Evolutionary conservation across 2,888 invertebrate species (phyloP), one percentile per base, ranked within the genome.

Genomic region (Drosophila borealis): DNA sequence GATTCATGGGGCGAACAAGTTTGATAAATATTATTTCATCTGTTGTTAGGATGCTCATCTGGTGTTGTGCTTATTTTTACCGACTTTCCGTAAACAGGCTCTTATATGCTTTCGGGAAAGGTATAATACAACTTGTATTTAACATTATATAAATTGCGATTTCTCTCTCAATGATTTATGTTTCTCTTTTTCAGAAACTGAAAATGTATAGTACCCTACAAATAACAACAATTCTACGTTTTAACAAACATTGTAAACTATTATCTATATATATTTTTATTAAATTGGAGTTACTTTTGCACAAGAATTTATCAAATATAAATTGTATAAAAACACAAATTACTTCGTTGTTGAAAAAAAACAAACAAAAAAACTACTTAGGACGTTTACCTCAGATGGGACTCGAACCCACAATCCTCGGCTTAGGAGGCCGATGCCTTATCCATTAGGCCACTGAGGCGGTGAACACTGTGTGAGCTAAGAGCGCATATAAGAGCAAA

Each of bases 371-470:
- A 59, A 13, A 17, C 0, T 0, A 0, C 0, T 1, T 0, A 0
- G 0, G 1, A 2, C 1, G 0, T 79, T 64, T 80, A 80, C 80
- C 80, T 78, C 80, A 80, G 80, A 80, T 80, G 80, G 80, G 80
- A 80, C 80, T 80, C 80, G 80, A 80, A 80, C 80, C 80, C 80
- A 80, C 80, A 80, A 80, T 80, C 80, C 80, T 81, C 81, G 78
- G 78, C 80, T 80, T 80, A 80, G 80, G 80, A 80, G 80, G 80
- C 80, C 81, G 80, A 78, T 80, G 80, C 80, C 80, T 80, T 80
- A 80, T 80, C 80, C 80, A 80, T 80, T 80, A 80, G 80, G 80
- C 80, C 80, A 80, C 80, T 80, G 80, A 78, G 81, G 80, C 79
- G 41, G 0, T 45, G 62, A 56, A 39, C 2, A 19, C 3, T 6